Conservation (phyloP, 2,797 vertebrate species). For the Gallinago solitaria region DNA sequence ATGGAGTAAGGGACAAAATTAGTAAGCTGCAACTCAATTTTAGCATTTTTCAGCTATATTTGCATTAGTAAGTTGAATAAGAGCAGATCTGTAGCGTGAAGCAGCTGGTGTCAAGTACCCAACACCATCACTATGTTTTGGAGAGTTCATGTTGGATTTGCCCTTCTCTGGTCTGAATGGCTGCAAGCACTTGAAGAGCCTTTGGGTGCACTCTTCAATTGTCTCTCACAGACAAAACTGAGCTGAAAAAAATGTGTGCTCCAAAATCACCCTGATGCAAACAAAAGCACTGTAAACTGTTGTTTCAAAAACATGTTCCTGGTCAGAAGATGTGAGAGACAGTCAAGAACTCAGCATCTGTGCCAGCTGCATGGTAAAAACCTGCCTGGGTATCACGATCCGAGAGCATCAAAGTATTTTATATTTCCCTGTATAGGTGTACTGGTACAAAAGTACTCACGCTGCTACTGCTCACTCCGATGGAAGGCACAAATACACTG, state of each 20-base stretch:
- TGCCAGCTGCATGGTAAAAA: neutral
- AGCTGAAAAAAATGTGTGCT: neutral
- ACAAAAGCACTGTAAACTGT: neutral
- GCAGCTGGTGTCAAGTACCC: rapidly evolving
- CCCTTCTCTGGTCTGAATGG: neutral
- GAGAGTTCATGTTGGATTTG: neutral
- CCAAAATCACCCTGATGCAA: rapidly evolving
- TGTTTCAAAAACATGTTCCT: neutral
- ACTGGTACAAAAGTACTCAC: neutral
- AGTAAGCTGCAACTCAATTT: neutral
- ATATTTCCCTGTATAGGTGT: neutral
- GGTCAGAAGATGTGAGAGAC: neutral
- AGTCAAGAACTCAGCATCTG: neutral
- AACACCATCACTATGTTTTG: neutral
- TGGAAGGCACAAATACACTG: neutral
- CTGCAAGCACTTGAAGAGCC: neutral
- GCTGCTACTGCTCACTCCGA: neutral
- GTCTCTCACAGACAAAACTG: neutral
- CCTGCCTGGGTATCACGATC: rapidly evolving
- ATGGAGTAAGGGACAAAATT: neutral
- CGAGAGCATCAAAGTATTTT: neutral
- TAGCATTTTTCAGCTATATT: neutral
- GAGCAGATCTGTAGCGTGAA: neutral
- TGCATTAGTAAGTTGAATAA: neutral
- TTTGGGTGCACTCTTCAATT: neutral